These are phyloP conservation scores for Drosophila burlai DNA, from an alignment of 1,140 invertebrate genomes.

Conservation along the genomic window DNA sequence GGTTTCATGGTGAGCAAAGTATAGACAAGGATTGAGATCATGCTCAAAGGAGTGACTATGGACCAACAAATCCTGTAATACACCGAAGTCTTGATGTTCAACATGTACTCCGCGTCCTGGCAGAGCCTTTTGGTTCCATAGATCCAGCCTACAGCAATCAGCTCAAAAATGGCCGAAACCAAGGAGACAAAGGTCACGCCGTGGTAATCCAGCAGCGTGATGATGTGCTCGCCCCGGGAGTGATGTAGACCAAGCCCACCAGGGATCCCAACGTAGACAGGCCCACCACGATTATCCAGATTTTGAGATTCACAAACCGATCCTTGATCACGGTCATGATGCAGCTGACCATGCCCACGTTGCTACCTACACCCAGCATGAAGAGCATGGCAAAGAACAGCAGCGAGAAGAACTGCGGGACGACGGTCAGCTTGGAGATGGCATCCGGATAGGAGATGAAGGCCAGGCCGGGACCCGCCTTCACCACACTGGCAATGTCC, in stretches of 20 bases:
- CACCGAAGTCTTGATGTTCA: slow-evolving; percentile 88
- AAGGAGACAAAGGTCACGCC: slow-evolving; percentile 92
- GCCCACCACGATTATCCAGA: slow-evolving; percentile 86
- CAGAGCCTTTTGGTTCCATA: slow-evolving; percentile 89
- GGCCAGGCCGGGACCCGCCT: slow-evolving; percentile 88
- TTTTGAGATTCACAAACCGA: slow-evolving; percentile 88
- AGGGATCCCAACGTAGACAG: slow-evolving; percentile 88
- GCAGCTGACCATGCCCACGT: slow-evolving; percentile 88
- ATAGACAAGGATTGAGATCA: slow-evolving; percentile 87
- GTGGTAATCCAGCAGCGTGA: slow-evolving; percentile 94
- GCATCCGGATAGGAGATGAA: slow-evolving; percentile 95
- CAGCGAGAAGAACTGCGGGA: slow-evolving; percentile 94
- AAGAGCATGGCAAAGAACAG: slow-evolving; percentile 96
- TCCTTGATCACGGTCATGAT: slow-evolving; percentile 90
- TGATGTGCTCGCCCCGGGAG: slow-evolving; percentile 94
- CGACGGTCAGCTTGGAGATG: slow-evolving; percentile 91
- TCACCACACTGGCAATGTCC: slow-evolving; percentile 86
- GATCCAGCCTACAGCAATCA: slow-evolving; percentile 90
- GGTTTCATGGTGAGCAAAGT: slow-evolving; percentile 40
- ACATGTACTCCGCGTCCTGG: slow-evolving; percentile 89
- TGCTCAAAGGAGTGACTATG: slow-evolving; percentile 90
- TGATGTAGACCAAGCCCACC: slow-evolving; percentile 90
- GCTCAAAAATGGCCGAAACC: slow-evolving; percentile 90
- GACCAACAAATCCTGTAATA: slow-evolving; percentile 94
- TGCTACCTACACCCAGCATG: slow-evolving; percentile 92